Evolutionary conservation across 2,888 invertebrate species (phyloP), one percentile per base, ranked within the genome.

Genomic region (Diadromus collaris): DNA sequence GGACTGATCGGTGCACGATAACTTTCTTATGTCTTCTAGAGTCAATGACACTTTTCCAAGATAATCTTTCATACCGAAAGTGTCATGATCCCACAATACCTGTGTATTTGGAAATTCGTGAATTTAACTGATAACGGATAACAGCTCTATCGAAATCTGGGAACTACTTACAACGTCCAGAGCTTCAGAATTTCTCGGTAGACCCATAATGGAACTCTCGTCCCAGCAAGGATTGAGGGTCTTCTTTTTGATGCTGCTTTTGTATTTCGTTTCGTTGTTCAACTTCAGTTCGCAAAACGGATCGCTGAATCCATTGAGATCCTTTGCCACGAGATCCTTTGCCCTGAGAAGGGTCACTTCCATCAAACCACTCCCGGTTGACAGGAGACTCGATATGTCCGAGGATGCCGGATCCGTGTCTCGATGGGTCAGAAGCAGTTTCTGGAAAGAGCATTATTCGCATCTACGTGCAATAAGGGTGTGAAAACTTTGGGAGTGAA

Each of bases 241-340:
- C 83, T 92, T 92, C 87, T 92, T 93, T 84, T 92, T 92, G 7
- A 92, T 91, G 67, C 90, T 90, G 21, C 92, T 92, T 77, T 91
- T 92, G 85, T 92, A 92, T 79, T 92, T 91, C 56, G 91, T 91
- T 76, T 92, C 92, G 41, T 91, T 91, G 73, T 91, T 91, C 48
- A 93, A 82, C 79, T 89, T 90, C 16, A 93, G 86, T 72, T 92
- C 92, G 85, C 92, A 92, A 83, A 91, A 93, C 7, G 93, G 92
- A 85, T 93, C 93, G 85, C 92, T 93, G 85, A 91, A 92, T n/a
- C 93, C 92, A 84, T 92, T 93, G 73, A 92, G 87, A 86, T 93
- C 93, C 86, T 91, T 92, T 1, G 92, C 91, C 5, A 92, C 89
- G 61, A 93, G 89, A 80, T 92, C 91, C 63, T 89, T 91, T 1